Percentiles rank a stretch among this genome's conserved stretches.
Evolutionary conservation across 2,113 vertebrate genomes (phyloP).

Genomic region (Hemiprocne comata): DNA sequence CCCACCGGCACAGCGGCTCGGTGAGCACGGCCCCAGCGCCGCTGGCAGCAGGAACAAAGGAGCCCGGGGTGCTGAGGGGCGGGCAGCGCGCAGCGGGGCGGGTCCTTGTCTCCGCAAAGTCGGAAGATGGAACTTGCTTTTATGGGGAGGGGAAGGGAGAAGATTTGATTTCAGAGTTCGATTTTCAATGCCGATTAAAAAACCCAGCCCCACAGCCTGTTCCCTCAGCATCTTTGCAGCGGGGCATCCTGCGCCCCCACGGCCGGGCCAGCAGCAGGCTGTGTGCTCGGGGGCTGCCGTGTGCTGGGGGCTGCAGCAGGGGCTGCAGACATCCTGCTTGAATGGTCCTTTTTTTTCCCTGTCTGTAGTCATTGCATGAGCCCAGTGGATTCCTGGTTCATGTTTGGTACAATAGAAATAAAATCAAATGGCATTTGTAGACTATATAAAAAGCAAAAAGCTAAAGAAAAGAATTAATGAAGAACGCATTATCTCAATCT

Average conservation of each 20-base stretch:
- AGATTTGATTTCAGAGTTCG: not conserved
- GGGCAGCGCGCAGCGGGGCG: accelerated
- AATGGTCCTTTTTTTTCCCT: not conserved
- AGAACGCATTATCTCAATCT: conserved; percentile 49
- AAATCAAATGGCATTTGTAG: not conserved
- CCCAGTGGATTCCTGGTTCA: not conserved
- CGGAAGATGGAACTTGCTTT: not conserved
- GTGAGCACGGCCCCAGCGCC: accelerated
- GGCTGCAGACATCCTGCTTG: accelerated
- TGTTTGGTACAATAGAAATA: not conserved
- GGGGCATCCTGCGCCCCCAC: not conserved
- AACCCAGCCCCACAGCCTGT: not conserved
- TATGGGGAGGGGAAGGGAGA: not conserved
- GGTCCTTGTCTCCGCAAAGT: not conserved
- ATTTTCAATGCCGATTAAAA: not conserved
- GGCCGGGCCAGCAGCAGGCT: not conserved
- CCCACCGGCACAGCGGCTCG: accelerated
- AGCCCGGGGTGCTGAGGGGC: accelerated
- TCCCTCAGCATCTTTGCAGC: accelerated
- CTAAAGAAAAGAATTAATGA: conserved; percentile 41
- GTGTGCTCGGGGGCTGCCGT: accelerated
- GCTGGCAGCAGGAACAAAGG: not conserved
- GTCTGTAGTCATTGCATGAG: not conserved
- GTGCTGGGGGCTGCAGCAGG: not conserved
- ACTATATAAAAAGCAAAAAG: not conserved